phyloP scores from a whole-genome alignment of 1,140 invertebrate genomes.

The Nomia melanderi region DNA sequence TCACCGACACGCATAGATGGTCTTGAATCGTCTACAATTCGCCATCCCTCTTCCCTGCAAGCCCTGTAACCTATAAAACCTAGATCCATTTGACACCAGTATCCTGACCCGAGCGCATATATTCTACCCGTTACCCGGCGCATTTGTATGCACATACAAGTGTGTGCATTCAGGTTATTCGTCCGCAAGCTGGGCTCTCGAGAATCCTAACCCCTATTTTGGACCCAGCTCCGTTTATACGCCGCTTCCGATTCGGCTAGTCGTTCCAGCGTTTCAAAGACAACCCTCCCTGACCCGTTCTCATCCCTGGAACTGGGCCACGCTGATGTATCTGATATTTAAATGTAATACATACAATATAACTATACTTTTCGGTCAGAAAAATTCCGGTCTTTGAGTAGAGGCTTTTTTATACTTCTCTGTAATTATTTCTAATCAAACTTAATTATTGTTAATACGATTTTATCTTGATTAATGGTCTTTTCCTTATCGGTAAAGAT shows the following conservation, averaged over 20 bases:
- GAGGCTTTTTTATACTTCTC: too few species aligned
- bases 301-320: neutral
- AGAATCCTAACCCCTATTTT: neutral
- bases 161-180: constrained; percentile 3
- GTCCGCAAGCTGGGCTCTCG: neutral
- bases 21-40: too few species aligned
- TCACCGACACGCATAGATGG: too few species aligned
- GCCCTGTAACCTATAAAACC: constrained; percentile 36
- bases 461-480: too few species aligned
- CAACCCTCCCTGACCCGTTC: neutral
- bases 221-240: neutral
- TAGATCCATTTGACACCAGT: constrained; percentile 25
- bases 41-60: neutral
- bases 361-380: too few species aligned
- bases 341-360: too few species aligned
- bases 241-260: neutral
- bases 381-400: too few species aligned
- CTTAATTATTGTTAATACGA: too few species aligned
- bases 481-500: too few species aligned
- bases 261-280: constrained; percentile 6
- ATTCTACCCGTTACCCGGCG: neutral
- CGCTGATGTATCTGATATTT: neutral
- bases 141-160: constrained; percentile 22
- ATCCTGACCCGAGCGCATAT: constrained; percentile 7
- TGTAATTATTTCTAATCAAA: too few species aligned